phyloP scores from a whole-genome alignment of 2,888 invertebrate genomes.

The Sphaerophoria taeniata region DNA sequence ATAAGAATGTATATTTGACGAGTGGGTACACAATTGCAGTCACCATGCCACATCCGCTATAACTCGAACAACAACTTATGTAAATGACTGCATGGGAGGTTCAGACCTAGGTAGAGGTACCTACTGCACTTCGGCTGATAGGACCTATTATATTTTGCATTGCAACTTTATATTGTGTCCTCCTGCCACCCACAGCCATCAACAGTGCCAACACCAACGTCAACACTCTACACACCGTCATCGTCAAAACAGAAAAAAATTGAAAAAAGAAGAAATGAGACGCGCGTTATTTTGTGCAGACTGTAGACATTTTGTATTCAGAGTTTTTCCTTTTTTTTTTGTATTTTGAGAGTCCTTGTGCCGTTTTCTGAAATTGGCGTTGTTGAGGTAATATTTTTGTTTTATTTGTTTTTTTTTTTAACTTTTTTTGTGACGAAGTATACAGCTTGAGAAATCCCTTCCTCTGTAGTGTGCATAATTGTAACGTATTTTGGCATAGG shows the following conservation, averaged over 20 bases:
- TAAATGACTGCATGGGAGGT: not conserved
- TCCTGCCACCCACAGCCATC: not conserved
- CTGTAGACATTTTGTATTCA: constrained; percentile 26
- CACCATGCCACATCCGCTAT: not conserved
- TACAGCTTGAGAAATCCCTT: not conserved
- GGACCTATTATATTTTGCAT: constrained; percentile 5
- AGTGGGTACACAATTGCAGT: not conserved
- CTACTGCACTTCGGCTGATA: constrained; percentile 4
- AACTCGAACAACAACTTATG: constrained; percentile 13
- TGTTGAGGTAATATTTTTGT: not conserved
- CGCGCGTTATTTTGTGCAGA: constrained; percentile 56
- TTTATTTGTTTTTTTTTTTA: constrained; percentile 16
- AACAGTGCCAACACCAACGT: not conserved
- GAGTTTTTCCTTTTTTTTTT: constrained; percentile 9
- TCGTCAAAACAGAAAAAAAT: not conserved
- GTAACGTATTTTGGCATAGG: constrained; percentile 1
- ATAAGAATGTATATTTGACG: not conserved
- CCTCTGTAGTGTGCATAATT: not conserved
- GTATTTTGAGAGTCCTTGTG: constrained; percentile 1
- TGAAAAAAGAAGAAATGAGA: constrained; percentile 32
- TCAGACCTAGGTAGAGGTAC: not conserved
- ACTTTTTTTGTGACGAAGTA: not conserved
- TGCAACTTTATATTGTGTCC: not conserved
- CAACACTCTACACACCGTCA: not conserved
- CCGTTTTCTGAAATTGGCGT: constrained; percentile 43